Conservation (phyloP, 2,113 vertebrate genomes). For the Dermatemys mawii region DNA sequence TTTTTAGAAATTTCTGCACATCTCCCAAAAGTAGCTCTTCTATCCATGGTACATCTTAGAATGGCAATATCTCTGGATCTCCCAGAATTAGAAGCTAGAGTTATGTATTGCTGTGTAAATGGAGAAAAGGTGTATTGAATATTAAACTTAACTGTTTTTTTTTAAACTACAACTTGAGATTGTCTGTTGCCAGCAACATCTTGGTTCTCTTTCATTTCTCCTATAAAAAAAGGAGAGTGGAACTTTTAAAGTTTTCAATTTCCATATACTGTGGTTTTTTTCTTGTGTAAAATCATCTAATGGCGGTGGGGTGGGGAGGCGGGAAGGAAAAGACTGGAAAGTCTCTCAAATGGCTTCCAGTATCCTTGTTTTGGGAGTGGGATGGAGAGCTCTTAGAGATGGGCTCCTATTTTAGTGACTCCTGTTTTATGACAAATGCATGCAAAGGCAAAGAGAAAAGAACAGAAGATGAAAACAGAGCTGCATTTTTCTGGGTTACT, state of each 20-base stretch:
- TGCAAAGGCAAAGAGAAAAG: neutral
- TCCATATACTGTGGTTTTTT: neutral
- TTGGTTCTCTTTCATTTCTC: neutral
- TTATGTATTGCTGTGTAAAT: no score
- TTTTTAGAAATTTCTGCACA: no score
- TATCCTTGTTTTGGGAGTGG: constrained; percentile 17
- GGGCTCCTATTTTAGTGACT: constrained; percentile 37
- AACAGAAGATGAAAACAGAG: constrained; percentile 1
- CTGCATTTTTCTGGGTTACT: neutral
- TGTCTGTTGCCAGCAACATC: no score
- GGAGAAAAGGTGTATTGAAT: no score
- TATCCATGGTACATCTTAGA: neutral
- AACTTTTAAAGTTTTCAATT: neutral
- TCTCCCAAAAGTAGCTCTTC: no score
- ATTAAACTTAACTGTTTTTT: no score
- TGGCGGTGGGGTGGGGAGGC: neutral
- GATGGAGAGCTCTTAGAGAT: neutral
- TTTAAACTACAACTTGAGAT: no score
- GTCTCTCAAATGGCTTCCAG: neutral
- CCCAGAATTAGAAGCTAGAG: no score
- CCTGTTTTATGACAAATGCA: constrained; percentile 46
- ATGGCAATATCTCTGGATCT: no score
- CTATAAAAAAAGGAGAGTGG: neutral
- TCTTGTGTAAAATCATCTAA: neutral
- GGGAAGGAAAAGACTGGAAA: neutral